These are phyloP conservation scores for Kryphioiulus occultus DNA, from an alignment of 2,888 invertebrate species.

Conservation along the genomic window DNA sequence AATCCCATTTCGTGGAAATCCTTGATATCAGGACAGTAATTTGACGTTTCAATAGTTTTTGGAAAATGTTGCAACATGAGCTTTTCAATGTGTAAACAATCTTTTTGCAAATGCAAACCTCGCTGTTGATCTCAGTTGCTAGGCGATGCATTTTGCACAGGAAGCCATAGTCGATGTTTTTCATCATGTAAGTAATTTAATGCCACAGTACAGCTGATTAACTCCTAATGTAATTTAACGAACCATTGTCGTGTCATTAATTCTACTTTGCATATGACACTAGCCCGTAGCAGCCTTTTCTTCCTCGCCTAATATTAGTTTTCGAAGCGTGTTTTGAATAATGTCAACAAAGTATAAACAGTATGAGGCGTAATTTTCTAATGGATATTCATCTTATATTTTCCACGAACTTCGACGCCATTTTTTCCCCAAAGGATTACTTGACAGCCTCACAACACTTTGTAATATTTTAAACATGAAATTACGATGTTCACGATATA, in stretches of 20 bases:
- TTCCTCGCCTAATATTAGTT: neutral
- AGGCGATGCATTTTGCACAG: neutral
- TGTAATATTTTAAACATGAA: neutral
- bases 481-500: slow-evolving; percentile 11
- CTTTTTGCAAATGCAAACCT: neutral
- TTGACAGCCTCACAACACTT: neutral
- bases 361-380: slow-evolving; percentile 8
- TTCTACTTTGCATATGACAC: slow-evolving; percentile 48
- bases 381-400: slow-evolving; percentile 7
- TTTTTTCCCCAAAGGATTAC: neutral
- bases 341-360: slow-evolving; percentile 30
- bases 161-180: slow-evolving; percentile 2
- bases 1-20: neutral
- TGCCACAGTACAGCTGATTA: slow-evolving; percentile 48
- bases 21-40: neutral
- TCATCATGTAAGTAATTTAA: slow-evolving; percentile 18
- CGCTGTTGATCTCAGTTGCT: neutral
- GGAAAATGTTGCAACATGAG: neutral
- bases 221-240: slow-evolving; percentile 51
- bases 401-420: neutral
- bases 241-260: slow-evolving; percentile 50
- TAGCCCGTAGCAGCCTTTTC: neutral
- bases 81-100: neutral
- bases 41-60: neutral
- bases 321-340: neutral